Base-by-base conservation (phyloP, 1,140 invertebrate genomes). In the Cotesia typhae region DNA sequence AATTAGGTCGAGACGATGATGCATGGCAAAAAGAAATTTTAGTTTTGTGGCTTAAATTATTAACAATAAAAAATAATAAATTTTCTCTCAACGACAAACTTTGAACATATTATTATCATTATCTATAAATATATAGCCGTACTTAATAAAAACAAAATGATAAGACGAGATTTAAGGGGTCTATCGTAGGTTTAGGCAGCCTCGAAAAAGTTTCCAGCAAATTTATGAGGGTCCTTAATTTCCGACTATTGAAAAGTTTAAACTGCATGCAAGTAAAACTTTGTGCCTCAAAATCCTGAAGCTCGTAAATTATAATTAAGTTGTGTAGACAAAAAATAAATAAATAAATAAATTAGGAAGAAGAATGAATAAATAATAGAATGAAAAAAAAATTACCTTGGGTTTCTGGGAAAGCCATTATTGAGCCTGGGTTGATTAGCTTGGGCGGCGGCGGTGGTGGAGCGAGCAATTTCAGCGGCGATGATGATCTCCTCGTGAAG, bases 401-500 rank as follows among this genome's bases (percentile, higher is more conserved):
- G 67, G n/a, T 65, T 64, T 36, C 28, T 38, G 28, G 9, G 38
- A 28, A 37, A 57, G 14, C 10, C 9, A 57, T 65, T 52, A 37
- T 63, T 66, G 12, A 14, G n/a, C 36, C 63, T 72, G 6, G 20
- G 36, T 28, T 66, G 38, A 72, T 53, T 67, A 10, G 10, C 9
- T 37, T 37, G n/a, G 53, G 47, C 7, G 37, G 37, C 57, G 53
- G 47, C 7, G 37, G 37, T 64, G 12, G 17, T 64, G 47, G n/a
- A 37, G 14, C 47, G 36, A 17, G 37, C 60, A 36, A 70, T 41
- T 28, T 60, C 71, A 37, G 71, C 72, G 57, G 61, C 70, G 55
- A 66, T 81, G 17, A 81, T 61, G 67, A 78, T 82, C 64, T 78
- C 76, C 68, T 85, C 82, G 61, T 82, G 83, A 9, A 85, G 74